Evolutionary conservation across 2,888 invertebrate genomes (phyloP), one percentile per base, ranked within the genome.

Genomic region (Perdita meconis): DNA sequence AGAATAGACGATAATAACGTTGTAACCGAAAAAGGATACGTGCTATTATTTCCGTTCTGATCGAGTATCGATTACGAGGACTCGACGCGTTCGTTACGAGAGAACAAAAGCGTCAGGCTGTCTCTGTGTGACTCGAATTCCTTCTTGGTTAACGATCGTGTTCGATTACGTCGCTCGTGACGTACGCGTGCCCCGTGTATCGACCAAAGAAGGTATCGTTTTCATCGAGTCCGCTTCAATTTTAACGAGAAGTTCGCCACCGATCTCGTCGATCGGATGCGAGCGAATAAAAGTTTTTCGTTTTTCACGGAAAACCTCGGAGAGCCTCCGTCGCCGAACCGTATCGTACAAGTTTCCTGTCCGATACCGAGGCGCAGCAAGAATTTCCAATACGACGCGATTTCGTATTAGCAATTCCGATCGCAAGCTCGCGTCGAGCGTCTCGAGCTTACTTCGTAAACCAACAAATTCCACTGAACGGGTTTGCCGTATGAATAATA

Each of bases 331-430:
- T n/a, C n/a, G 57, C 40, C 44, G 61, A 34, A 5, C 51, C 50
- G 65, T 61, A 64, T 57, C 63, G 63, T 36, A 40, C 10, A 60
- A 75, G 59, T 65, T 70, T 65, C 47, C 75, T 22, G 47, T 34
- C 30, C 36, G 65, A 71, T 59, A 44, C 51, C 50, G 36, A 6
- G n/a, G 30, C 71, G 59, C 64, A 26, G n/a, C 42, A 50, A 44
- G 75, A 75, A 71, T 75, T 55, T 75, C 47, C 64, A 75, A 71
- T 50, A n/a, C 47, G 26, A 26, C 47, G 47, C 53, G 61, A 56
- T 60, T 60, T 65, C 30, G 42, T n/a, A 80, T 79, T 74, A 75
- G 68, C 72, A 64, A 81, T 82, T 80, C 72, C 68, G 68, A 78
- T 83, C 78, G 75, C 77, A 68, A 34, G 26, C 30, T 24, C 24